phyloP scores from a whole-genome alignment of 2,113 vertebrate genomes.

The Terrapene triunguis region DNA sequence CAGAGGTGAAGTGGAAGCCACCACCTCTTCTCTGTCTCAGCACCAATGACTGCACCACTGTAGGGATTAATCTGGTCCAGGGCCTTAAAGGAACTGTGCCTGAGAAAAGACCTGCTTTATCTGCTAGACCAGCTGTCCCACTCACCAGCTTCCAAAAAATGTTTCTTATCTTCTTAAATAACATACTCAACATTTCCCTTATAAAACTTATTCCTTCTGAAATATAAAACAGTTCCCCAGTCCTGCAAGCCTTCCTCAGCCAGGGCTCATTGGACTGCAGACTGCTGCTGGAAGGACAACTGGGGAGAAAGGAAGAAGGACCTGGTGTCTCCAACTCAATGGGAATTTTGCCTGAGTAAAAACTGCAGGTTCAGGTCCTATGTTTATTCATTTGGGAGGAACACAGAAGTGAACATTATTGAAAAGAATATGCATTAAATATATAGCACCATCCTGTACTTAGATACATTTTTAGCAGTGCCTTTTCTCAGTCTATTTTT shows the following conservation, averaged over 20 bases:
- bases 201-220: neutral
- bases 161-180: too few species aligned
- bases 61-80: neutral
- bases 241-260: neutral
- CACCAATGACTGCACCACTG: neutral
- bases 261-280: neutral
- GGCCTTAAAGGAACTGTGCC: neutral
- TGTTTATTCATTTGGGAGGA: neutral
- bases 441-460: neutral
- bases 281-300: neutral
- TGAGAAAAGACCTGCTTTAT: neutral
- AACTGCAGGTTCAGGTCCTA: neutral
- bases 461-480: neutral
- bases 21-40: neutral
- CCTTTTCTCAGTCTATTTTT: neutral
- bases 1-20: neutral
- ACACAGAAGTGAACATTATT: neutral
- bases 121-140: neutral
- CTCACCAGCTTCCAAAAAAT: neutral
- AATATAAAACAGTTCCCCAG: neutral
- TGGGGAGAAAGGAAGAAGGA: neutral
- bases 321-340: neutral
- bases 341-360: neutral
- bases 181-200: neutral
- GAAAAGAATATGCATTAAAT: constrained; percentile 1